phyloP scores from a whole-genome alignment of 2,797 vertebrate species.

The Platalea minor region DNA sequence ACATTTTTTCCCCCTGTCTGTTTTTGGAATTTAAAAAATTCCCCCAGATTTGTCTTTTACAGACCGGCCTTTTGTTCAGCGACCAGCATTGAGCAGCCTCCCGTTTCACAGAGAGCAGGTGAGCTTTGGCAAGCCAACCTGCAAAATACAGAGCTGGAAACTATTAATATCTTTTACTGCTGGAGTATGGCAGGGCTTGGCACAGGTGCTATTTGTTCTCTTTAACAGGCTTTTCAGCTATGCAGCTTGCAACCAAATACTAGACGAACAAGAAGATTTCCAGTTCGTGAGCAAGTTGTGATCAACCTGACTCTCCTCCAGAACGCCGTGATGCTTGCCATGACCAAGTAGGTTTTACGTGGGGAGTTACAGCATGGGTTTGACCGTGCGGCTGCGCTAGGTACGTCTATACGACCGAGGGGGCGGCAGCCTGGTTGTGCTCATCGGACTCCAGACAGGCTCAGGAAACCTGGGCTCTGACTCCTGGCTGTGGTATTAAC shows the following conservation, averaged over 20 bases:
- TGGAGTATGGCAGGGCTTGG: not conserved
- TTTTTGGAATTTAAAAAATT: slow-evolving; percentile 67
- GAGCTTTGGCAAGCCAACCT: slow-evolving; percentile 37
- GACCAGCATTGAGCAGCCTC: not conserved
- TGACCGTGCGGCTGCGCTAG: not conserved
- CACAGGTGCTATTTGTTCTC: slow-evolving; percentile 50
- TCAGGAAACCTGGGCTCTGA: slow-evolving; percentile 24
- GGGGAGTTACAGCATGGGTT: not conserved
- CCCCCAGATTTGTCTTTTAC: slow-evolving; percentile 35
- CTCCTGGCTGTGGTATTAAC: not conserved
- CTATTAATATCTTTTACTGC: slow-evolving; percentile 32
- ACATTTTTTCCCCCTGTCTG: slow-evolving; percentile 27
- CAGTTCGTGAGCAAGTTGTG: not conserved
- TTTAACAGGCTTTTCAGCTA: not conserved
- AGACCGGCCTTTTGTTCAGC: slow-evolving; percentile 41
- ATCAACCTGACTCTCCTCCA: not conserved
- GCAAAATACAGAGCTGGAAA: slow-evolving; percentile 38
- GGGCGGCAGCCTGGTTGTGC: not conserved
- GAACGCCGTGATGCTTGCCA: not conserved
- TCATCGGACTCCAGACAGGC: not conserved
- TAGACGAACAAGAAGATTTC: not conserved
- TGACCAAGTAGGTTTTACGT: fast-evolving
- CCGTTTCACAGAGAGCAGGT: slow-evolving; percentile 17
- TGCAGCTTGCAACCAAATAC: not conserved
- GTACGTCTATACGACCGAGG: not conserved